phyloP scores from a whole-genome alignment of 30 jellyfish, hydroid and myxozoan species.

The Catostylus mosaicus region DNA sequence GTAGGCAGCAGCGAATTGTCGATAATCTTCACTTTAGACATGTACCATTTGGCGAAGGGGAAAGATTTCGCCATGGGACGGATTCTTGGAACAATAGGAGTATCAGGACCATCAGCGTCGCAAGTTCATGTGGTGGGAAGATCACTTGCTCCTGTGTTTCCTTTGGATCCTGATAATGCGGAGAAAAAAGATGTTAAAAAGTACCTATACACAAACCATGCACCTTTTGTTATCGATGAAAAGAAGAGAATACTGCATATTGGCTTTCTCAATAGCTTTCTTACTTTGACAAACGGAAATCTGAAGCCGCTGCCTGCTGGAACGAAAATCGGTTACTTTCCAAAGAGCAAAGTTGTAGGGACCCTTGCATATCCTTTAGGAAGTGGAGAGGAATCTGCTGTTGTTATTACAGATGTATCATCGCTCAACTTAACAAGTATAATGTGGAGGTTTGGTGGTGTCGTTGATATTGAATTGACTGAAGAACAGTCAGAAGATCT shows the following conservation, averaged over 20 bases:
- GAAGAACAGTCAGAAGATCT: slow-evolving; percentile 12
- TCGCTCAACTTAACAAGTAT: neutral
- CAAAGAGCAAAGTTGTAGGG: neutral
- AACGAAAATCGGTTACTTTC: slow-evolving; percentile 32
- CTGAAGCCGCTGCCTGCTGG: slow-evolving; percentile 16
- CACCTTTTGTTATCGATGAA: slow-evolving; percentile 33
- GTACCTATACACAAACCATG: neutral
- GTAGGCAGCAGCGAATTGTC: slow-evolving; percentile 37
- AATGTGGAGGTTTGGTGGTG: slow-evolving; percentile 11
- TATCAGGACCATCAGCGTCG: slow-evolving; percentile 58
- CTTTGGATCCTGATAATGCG: neutral
- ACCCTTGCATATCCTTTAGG: neutral
- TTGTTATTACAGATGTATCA: slow-evolving; percentile 1
- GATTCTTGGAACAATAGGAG: slow-evolving; percentile 57
- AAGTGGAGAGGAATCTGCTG: neutral
- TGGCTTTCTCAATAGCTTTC: slow-evolving; percentile 31
- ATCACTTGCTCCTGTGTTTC: slow-evolving; percentile 23
- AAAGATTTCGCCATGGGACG: slow-evolving; percentile 37
- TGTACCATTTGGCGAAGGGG: neutral
- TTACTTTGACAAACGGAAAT: slow-evolving; percentile 4
- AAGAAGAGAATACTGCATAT: slow-evolving; percentile 20
- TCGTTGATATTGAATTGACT: neutral
- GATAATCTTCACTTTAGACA: slow-evolving; percentile 24
- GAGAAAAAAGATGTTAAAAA: neutral
- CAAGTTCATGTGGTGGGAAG: slow-evolving; percentile 39